Evolutionary conservation across 2,888 invertebrate species (phyloP).

Genomic region (Fabriciana adippe): DNA sequence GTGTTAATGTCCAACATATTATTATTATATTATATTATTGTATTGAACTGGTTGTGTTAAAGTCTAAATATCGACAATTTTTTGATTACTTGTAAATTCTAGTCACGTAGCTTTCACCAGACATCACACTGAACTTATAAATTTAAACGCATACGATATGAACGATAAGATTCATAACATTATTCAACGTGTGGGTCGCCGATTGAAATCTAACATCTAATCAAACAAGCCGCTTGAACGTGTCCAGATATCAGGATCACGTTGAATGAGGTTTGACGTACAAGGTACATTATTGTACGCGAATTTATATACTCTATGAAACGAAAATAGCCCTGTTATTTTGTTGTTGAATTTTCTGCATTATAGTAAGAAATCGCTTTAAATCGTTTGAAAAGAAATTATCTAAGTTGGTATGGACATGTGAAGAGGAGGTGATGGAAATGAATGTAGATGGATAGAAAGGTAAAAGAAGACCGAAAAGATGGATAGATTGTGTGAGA

Average conservation of each 20-base stretch:
- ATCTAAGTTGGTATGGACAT: no score
- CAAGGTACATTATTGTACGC: background rate
- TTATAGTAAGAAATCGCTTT: no score
- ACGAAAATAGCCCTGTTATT: background rate
- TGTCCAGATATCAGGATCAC: slow-evolving; percentile 18
- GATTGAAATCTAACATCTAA: slow-evolving; percentile 20
- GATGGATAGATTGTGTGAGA: no score
- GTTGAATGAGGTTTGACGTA: slow-evolving; percentile 7
- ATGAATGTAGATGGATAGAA: no score
- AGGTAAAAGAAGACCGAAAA: no score
- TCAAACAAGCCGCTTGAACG: slow-evolving; percentile 21
- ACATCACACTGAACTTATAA: background rate
- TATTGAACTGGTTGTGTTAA: no score
- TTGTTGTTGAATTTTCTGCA: background rate
- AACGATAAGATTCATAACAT: slow-evolving; percentile 11
- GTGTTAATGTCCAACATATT: no score
- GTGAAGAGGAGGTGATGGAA: no score
- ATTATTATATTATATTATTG: no score
- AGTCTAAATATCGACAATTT: background rate
- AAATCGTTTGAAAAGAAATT: no score
- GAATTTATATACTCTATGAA: background rate
- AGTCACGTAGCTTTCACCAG: background rate
- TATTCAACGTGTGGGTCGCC: slow-evolving; percentile 9
- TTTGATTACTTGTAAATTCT: background rate
- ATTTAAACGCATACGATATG: slow-evolving; percentile 2